Evolutionary conservation across 2,797 vertebrate genomes (phyloP).

Genomic region (Takifugu ocellatus): DNA sequence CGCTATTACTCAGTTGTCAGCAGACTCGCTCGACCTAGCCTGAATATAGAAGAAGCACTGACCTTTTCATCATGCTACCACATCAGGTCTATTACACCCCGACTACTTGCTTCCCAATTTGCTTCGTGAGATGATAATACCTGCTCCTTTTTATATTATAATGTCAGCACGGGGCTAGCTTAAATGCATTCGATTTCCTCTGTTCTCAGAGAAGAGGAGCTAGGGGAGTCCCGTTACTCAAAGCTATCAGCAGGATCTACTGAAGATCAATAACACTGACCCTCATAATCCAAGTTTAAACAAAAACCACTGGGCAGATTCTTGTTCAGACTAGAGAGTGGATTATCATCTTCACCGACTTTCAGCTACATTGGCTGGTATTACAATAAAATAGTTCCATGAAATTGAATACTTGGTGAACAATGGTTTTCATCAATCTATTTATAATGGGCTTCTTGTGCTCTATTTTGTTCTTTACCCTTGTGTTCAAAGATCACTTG

Average conservation of each 20-base stretch:
- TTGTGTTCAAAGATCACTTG: too few species aligned
- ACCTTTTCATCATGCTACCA: conserved; percentile 64
- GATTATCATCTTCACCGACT: conserved; percentile 47
- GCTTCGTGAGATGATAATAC: conserved; percentile 43
- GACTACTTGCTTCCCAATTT: conserved; percentile 46
- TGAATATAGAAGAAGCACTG: conserved; percentile 53
- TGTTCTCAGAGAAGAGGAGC: conserved; percentile 21
- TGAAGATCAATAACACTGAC: conserved; percentile 55
- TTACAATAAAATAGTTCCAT: conserved; percentile 12
- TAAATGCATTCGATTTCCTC: conserved; percentile 44
- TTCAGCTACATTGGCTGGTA: conserved; percentile 29
- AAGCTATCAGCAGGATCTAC: conserved; percentile 53
- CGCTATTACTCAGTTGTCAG: conserved; percentile 56
- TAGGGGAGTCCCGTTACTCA: conserved; percentile 45
- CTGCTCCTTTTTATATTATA: conserved; percentile 25
- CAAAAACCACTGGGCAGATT: conserved; percentile 25
- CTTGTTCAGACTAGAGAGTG: conserved; percentile 23
- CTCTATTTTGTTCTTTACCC: too few species aligned
- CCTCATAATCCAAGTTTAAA: conserved; percentile 38
- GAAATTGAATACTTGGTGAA: too few species aligned
- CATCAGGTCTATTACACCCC: conserved; percentile 55
- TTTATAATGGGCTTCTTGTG: conserved; percentile 2
- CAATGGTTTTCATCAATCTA: too few species aligned
- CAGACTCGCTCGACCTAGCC: conserved; percentile 50
- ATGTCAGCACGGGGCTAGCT: conserved; percentile 43